Conservation (phyloP, 2,888 invertebrate genomes). For the Agrypnus murinus region DNA sequence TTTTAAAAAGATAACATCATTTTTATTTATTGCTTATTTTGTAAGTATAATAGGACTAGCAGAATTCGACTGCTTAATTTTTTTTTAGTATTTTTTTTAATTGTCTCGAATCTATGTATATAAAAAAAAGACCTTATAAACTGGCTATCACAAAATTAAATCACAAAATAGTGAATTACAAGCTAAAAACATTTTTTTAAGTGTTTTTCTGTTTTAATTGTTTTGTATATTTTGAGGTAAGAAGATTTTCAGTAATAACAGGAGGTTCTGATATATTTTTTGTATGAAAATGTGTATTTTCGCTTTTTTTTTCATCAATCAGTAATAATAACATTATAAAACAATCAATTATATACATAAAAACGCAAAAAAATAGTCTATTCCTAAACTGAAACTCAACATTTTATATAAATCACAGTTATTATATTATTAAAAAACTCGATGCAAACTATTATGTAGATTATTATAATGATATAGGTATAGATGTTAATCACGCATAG, state of each 20-base stretch:
- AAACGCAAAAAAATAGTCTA: conserved; percentile 43
- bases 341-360: conserved; percentile 45
- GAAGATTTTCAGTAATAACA: conserved; percentile 34
- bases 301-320: conserved; percentile 11
- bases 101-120: conserved; percentile 39
- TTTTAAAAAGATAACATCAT: no score
- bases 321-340: conserved; percentile 34
- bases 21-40: no score
- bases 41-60: no score
- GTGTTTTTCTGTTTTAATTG: no score
- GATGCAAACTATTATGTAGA: conserved; percentile 30
- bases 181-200: conserved; percentile 28
- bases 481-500: no score
- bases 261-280: conserved; percentile 16
- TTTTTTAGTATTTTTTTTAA: not conserved
- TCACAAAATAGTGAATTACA: conserved; percentile 49
- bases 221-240: conserved; percentile 12
- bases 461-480: no score
- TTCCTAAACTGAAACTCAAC: conserved; percentile 50
- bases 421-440: conserved; percentile 44
- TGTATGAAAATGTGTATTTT: conserved; percentile 26
- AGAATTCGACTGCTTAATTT: no score
- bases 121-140: conserved; percentile 43
- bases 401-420: conserved; percentile 61
- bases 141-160: conserved; percentile 52